phyloP scores from a whole-genome alignment of 2,113 vertebrate genomes.

The Damaliscus lunatus region DNA sequence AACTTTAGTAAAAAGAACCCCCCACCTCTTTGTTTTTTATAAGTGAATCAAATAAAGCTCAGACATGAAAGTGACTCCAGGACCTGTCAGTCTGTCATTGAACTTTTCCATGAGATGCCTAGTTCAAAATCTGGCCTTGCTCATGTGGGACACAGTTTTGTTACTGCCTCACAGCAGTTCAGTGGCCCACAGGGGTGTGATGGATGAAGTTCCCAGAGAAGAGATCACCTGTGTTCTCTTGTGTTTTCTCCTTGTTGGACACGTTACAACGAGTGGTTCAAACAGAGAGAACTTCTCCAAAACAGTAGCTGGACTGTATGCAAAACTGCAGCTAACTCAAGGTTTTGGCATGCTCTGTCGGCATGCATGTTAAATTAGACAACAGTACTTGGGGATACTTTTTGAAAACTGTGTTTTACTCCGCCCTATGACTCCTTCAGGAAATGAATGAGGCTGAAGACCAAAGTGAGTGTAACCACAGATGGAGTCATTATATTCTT shows the following conservation, averaged over 20 bases:
- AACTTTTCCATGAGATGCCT: not conserved
- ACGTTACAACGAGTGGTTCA: not conserved
- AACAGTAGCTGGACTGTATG: not conserved
- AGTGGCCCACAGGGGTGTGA: not conserved
- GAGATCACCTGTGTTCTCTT: not conserved
- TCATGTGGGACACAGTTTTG: accelerated
- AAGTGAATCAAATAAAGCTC: not conserved
- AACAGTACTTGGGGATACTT: too few relatives aligned
- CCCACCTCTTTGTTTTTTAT: not conserved
- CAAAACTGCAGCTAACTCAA: not conserved
- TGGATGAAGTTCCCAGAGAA: not conserved
- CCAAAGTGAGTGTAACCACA: not conserved
- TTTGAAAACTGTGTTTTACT: not conserved
- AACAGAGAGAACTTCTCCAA: not conserved
- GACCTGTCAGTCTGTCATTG: not conserved
- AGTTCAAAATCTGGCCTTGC: not conserved
- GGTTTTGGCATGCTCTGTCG: not conserved
- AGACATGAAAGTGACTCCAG: not conserved
- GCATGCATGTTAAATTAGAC: not conserved
- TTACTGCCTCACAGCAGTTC: not conserved
- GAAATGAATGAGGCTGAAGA: not conserved
- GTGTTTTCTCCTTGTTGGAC: not conserved
- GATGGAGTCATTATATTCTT: slow-evolving; percentile 27
- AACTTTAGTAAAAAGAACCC: not conserved
- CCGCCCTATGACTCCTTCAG: not conserved